Base-by-base conservation (phyloP, 2,113 vertebrate genomes). In the Poeciliopsis occidentalis region DNA sequence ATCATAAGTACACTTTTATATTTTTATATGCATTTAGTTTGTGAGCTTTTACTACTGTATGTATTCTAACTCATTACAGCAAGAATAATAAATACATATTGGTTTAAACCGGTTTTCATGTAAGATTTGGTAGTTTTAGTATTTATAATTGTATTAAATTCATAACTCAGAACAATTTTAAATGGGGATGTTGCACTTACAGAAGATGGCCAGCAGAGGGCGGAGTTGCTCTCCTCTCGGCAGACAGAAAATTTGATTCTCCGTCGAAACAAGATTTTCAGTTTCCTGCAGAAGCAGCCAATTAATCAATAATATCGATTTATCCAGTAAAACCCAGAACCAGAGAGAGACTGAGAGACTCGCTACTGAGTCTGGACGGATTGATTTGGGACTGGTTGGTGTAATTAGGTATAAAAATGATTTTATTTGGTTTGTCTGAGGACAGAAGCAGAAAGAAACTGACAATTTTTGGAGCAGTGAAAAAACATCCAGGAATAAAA, bases 151-250 rank as follows among this genome's bases (percentile, higher is more conserved):
- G 17, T 3, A 57, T 57, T n/a, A 24, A 57, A 57, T 57, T 57
- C 0, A 24, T 57, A 24, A 24, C n/a, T 57, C 24, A n/a, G 8
- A 22, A 57, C 17, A n/a, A 22, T 54, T 57, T n/a, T n/a, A 24
- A n/a, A 57, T 3, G 19, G 17, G 11, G 8, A 64, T n/a, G 51
- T 29, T 87, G 85, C 75, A 80, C 60, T 73, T 70, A 69, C 87
- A 73, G 13, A 57, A 29, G 1, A 65, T 54, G 61, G 24, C 87
- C 90, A 91, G 44, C 32, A 91, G 91, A 89, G 81, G 81, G 6
- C 15, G 75, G 24, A 29, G 67, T 84, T 82, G 84, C 2, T 67
- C 63, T 64, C 76, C 57, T 74, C 83, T 76, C 75, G 24, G 57
- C 10, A 10, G 22, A 17, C 2, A 29, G 22, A n/a, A n/a, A 3